Evolutionary conservation across 2,888 invertebrate genomes (phyloP), one percentile per base, ranked within the genome.

Genomic region (Lutraria lutraria): DNA sequence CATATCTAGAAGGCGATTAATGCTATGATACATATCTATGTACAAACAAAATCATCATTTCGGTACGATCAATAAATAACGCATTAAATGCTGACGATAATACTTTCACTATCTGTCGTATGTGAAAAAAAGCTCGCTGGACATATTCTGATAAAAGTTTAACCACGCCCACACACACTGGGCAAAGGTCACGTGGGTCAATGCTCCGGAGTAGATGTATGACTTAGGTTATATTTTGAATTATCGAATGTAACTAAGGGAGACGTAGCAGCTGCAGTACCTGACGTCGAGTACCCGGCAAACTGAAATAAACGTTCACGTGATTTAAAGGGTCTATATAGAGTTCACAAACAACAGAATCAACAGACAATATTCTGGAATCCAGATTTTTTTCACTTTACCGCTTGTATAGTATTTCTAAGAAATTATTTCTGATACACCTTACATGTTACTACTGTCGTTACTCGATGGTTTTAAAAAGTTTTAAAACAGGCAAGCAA

Each of bases 241-340:
- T 88, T 88, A 54, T 92, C 92, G 82, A 92, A 92, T 31, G 92
- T 92, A 0, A 92, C 92, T 54, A 92, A 68, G 6, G 90, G 92
- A 3, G 92, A 88, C 13, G 87, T 86, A 13, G 84, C 80, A 16
- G 88, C 63, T 16, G 83, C 83, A 43, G 87, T 82, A 13, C 72
- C 63, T 34, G 86, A 87, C 13, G 88, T 83, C 25, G 88, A 81
- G 31, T 87, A 87, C 29, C 89, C 89, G 34, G 82, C 15, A 60
- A 86, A 87, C 91, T 91, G 89, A 72, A 91, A 91, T 34, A 53
- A 15, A 89, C 25, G 29, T 6, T 21, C 21, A 60, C 60, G 60
- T 15, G 19, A 60, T 60, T 60, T n/a, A 60, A n/a, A 60, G n/a
- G n/a, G n/a, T n/a, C n/a, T n/a, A n/a, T n/a, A n/a, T 21, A 60